phyloP scores from a whole-genome alignment of 2,888 invertebrate species.

The Ornithoptera alexandrae region DNA sequence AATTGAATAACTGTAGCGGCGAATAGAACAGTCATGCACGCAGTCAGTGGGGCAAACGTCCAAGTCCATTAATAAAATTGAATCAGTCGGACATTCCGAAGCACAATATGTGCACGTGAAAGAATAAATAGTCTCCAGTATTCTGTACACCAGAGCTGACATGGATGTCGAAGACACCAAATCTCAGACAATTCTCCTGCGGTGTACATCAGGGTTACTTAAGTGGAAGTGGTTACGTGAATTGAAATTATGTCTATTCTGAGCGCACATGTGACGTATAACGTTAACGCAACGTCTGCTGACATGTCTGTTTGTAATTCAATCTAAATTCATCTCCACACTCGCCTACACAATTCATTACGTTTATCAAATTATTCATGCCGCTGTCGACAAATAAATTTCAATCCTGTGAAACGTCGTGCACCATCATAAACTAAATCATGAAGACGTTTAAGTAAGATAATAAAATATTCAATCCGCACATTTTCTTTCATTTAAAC shows the following conservation, averaged over 20 bases:
- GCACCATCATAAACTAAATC: slow-evolving; percentile 2
- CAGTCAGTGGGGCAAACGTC: slow-evolving; percentile 78
- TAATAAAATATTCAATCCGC: neutral
- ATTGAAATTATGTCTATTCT: slow-evolving; percentile 41
- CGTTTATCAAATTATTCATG: slow-evolving; percentile 37
- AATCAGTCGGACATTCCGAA: slow-evolving; percentile 77
- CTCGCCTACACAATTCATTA: slow-evolving; percentile 35
- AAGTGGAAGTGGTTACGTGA: slow-evolving; percentile 41
- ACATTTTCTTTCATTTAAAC: neutral
- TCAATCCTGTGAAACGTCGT: slow-evolving; percentile 12
- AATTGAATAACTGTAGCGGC: slow-evolving; percentile 60
- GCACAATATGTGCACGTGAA: slow-evolving; percentile 74
- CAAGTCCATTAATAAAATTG: slow-evolving; percentile 80
- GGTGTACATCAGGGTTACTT: slow-evolving; percentile 13
- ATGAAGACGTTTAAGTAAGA: slow-evolving; percentile 1
- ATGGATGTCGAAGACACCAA: slow-evolving; percentile 13
- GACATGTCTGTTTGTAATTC: slow-evolving; percentile 27
- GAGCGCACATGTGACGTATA: slow-evolving; percentile 28
- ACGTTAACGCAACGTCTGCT: slow-evolving; percentile 22
- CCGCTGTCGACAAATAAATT: slow-evolving; percentile 33
- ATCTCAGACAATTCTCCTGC: slow-evolving; percentile 15
- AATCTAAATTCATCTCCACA: slow-evolving; percentile 30
- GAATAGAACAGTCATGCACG: slow-evolving; percentile 68
- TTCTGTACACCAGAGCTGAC: slow-evolving; percentile 33
- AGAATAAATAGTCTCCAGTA: slow-evolving; percentile 57